phyloP scores from a whole-genome alignment of 2,113 vertebrate species.

The Ramphastos sulfuratus region DNA sequence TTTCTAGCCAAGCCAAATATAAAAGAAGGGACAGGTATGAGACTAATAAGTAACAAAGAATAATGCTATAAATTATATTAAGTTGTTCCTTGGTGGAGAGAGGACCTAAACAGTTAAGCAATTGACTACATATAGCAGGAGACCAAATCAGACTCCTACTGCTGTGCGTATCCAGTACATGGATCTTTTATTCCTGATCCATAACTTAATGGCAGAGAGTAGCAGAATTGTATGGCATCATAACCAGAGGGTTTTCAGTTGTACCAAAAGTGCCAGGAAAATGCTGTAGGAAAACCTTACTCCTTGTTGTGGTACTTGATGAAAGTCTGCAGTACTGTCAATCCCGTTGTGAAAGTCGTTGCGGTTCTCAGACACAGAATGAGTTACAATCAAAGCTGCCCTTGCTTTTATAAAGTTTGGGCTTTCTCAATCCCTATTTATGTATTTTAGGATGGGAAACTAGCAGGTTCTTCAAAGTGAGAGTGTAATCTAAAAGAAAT shows the following conservation, averaged over 20 bases:
- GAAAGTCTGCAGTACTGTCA: not conserved
- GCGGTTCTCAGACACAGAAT: not conserved
- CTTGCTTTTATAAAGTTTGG: not conserved
- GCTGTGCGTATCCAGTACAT: not conserved
- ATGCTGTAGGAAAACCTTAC: not conserved
- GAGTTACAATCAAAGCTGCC: not conserved
- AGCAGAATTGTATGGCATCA: not conserved
- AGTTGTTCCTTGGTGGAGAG: not conserved
- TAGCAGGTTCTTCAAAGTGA: not conserved
- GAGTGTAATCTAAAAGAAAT: not conserved
- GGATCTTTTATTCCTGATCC: not conserved
- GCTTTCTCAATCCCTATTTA: not conserved
- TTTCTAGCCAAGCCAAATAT: not conserved
- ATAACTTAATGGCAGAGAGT: not conserved
- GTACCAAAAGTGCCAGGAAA: not conserved
- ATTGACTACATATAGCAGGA: not conserved
- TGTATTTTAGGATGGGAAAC: not conserved
- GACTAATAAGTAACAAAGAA: not conserved
- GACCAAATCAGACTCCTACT: not conserved
- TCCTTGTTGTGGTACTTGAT: not conserved
- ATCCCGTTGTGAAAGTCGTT: not conserved
- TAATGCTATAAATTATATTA: not conserved
- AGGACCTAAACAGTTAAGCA: not conserved
- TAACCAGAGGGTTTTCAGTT: not conserved
- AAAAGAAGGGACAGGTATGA: not conserved